These are phyloP conservation scores for Macrosiphum euphorbiae DNA, from an alignment of 2,888 invertebrate genomes.

Conservation along the genomic window DNA sequence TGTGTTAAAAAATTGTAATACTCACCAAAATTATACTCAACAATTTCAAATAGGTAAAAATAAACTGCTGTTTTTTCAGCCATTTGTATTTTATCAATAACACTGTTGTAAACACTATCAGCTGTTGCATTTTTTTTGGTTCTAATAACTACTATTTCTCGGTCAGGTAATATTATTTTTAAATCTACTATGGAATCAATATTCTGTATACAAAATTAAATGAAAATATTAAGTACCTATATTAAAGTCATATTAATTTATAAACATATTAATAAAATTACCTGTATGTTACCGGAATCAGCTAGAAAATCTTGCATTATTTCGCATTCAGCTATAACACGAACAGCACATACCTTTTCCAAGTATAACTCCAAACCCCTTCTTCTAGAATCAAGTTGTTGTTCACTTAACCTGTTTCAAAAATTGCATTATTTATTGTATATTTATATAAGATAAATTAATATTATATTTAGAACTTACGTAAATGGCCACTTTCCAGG, in stretches of 20 bases:
- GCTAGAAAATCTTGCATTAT: conserved; percentile 97
- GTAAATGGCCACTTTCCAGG: conserved; percentile 99
- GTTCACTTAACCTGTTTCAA: conserved; percentile 82
- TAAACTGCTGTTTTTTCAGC: conserved; percentile 86
- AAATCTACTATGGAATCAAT: conserved; percentile 74
- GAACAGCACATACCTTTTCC: conserved; percentile 97
- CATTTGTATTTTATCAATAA: conserved; percentile 87
- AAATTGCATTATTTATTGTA: conserved; percentile 30
- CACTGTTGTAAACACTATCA: conserved; percentile 89
- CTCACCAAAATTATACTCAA: conserved; percentile 96
- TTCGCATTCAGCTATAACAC: conserved; percentile 97
- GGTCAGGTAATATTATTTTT: conserved; percentile 88
- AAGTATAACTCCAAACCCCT: conserved; percentile 97
- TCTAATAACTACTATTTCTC: conserved; percentile 88
- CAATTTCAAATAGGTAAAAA: conserved; percentile 97
- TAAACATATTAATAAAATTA: conserved; percentile 34
- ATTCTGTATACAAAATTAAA: conserved; percentile 68
- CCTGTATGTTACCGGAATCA: conserved; percentile 84
- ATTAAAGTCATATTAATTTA: neutral
- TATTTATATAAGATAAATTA: neutral
- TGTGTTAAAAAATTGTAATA: conserved; percentile 41
- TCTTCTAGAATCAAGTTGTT: conserved; percentile 94
- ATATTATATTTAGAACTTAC: conserved; percentile 69
- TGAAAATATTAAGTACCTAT: neutral
- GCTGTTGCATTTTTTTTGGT: conserved; percentile 90